These are phyloP conservation scores for Tenebrio molitor DNA, from an alignment of 1,140 invertebrate species.

Conservation along the genomic window DNA sequence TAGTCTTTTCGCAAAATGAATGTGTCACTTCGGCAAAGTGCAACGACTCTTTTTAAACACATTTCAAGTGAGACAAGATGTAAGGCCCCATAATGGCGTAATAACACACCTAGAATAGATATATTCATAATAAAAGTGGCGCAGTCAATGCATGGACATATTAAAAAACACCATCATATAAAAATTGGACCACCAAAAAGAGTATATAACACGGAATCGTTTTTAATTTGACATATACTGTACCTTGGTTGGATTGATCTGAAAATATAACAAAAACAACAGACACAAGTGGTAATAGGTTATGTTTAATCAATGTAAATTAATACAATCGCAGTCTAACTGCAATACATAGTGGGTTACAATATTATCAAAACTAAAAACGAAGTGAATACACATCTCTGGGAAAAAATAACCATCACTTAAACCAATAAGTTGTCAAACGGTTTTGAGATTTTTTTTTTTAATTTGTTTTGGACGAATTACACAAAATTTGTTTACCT, in stretches of 20 bases:
- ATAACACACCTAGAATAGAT: conserved; percentile 16
- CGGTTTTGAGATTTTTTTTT: conserved; percentile 31
- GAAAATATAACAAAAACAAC: conserved; percentile 51
- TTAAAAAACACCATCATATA: conserved; percentile 13
- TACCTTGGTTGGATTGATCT: conserved; percentile 32
- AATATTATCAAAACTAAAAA: conserved; percentile 44
- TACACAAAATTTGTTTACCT: conserved; percentile 25
- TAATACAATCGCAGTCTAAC: conserved; percentile 51
- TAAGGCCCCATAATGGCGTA: background rate
- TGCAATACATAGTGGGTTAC: conserved; percentile 48
- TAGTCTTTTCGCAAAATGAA: background rate
- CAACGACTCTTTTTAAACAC: background rate
- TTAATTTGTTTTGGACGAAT: conserved; percentile 28
- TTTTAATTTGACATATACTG: conserved; percentile 23
- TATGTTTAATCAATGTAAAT: conserved; percentile 51
- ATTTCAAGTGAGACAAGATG: background rate
- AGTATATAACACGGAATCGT: background rate
- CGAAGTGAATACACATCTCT: conserved; percentile 40
- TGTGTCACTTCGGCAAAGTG: conserved; percentile 6
- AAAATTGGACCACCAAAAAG: conserved; percentile 15
- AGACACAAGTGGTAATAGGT: conserved; percentile 52
- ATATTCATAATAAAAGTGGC: conserved; percentile 13
- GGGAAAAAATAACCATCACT: conserved; percentile 20
- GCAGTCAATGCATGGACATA: conserved; percentile 2
- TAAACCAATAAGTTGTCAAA: background rate